These are phyloP conservation scores for Electrona antarctica DNA, from an alignment of 2,113 vertebrate species.

Conservation along the genomic window DNA sequence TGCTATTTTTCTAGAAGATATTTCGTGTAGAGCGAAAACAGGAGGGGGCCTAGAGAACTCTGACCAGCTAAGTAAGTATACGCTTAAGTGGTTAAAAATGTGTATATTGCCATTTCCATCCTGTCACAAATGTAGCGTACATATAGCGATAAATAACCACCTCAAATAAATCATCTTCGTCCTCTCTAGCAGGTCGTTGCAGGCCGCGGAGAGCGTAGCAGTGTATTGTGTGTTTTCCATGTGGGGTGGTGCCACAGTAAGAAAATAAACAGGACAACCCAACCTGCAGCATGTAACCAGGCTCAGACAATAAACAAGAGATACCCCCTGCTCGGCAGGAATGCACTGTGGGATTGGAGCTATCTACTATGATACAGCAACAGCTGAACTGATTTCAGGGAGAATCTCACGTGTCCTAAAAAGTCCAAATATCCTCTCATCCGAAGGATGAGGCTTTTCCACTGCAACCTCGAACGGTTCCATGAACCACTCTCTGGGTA, in stretches of 20 bases:
- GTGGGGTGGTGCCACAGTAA: slow-evolving; percentile 65
- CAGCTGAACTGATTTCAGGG: slow-evolving; percentile 59
- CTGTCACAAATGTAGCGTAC: slow-evolving; percentile 34
- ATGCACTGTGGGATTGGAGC: slow-evolving; percentile 70
- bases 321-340: slow-evolving; percentile 74
- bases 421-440: slow-evolving; percentile 65
- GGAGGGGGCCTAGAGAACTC: no score
- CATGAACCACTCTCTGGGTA: no score
- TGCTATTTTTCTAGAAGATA: no score
- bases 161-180: slow-evolving; percentile 43
- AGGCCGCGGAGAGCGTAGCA: slow-evolving; percentile 42
- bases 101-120: no score
- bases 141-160: slow-evolving; percentile 42
- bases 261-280: slow-evolving; percentile 73
- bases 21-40: no score
- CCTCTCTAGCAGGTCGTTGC: slow-evolving; percentile 58
- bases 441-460: slow-evolving; percentile 29
- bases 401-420: slow-evolving; percentile 62
- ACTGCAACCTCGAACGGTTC: no score
- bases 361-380: slow-evolving; percentile 38
- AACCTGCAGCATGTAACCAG: slow-evolving; percentile 71
- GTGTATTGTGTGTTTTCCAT: slow-evolving; percentile 50
- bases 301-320: slow-evolving; percentile 77
- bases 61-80: no score
- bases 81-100: no score